Percentiles rank a stretch among this genome's conserved stretches.
Evolutionary conservation across 2,113 vertebrate species (phyloP).

Genomic region (Euleptes europaea): DNA sequence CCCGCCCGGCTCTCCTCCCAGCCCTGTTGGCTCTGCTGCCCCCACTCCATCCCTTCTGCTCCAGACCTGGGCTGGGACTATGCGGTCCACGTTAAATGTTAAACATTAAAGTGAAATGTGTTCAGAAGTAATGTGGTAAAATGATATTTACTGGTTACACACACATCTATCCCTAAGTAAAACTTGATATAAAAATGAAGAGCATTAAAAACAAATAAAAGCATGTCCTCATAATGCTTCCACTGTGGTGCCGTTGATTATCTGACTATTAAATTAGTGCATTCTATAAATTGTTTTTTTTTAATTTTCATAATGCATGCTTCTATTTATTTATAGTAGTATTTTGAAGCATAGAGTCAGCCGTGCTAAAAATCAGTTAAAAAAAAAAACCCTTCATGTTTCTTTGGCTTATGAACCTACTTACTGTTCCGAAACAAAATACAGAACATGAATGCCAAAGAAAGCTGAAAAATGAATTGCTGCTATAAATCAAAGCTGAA

Average conservation of each 20-base stretch:
- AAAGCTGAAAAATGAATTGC: background rate
- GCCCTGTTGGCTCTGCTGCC: no score
- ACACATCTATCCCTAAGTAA: background rate
- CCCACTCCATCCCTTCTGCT: no score
- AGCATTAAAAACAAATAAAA: background rate
- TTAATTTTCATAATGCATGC: background rate
- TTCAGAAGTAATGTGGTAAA: background rate
- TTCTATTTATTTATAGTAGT: background rate
- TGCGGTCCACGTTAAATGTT: background rate
- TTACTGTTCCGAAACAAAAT: background rate
- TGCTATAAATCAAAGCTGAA: background rate
- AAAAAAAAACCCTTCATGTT: background rate
- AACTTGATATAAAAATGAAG: background rate
- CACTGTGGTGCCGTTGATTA: background rate
- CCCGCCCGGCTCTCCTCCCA: no score
- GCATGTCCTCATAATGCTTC: background rate
- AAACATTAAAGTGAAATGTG: background rate
- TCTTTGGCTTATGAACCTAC: background rate
- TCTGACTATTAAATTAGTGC: background rate
- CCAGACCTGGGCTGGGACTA: no score
- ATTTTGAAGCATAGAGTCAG: background rate
- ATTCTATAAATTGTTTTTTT: background rate
- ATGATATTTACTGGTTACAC: background rate
- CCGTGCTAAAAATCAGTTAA: background rate
- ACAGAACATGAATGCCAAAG: background rate